A percentile compares a stretch with the other conserved stretches of the same genome.
phyloP scores from a whole-genome alignment of 2,888 invertebrate genomes.

The Cactoblastis cactorum region DNA sequence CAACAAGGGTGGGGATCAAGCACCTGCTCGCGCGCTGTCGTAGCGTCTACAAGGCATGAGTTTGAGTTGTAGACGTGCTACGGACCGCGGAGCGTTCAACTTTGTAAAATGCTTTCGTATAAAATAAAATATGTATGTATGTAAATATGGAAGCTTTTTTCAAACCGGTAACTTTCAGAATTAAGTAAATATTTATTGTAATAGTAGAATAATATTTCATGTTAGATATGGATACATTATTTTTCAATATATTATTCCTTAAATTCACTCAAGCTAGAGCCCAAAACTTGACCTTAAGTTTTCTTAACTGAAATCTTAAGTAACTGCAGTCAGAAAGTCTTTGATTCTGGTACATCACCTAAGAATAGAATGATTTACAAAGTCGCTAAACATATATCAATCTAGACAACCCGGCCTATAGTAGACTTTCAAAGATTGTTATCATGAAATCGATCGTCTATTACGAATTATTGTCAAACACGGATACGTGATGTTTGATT shows the following conservation, averaged over 20 bases:
- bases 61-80: constrained; percentile 29
- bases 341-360: too few relatives aligned
- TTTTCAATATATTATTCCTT: too few relatives aligned
- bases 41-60: constrained; percentile 35
- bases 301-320: too few relatives aligned
- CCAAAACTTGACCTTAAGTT: too few relatives aligned
- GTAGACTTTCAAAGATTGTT: constrained; percentile 38
- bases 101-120: constrained; percentile 7
- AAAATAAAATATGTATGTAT: not conserved
- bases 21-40: constrained; percentile 62
- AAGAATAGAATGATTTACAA: too few relatives aligned
- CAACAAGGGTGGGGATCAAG: constrained; percentile 64
- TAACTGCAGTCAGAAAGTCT: too few relatives aligned
- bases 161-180: not conserved
- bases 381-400: not conserved
- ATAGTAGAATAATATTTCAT: too few relatives aligned
- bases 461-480: constrained; percentile 30
- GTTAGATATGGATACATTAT: too few relatives aligned
- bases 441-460: constrained; percentile 50
- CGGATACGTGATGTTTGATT: constrained; percentile 26
- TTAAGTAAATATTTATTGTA: not conserved
- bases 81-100: constrained; percentile 18
- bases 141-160: not conserved
- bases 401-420: constrained; percentile 8
- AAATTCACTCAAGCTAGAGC: too few relatives aligned